These are phyloP conservation scores for Agriopis marginaria DNA, from an alignment of 2,888 invertebrate genomes.

Conservation along the genomic window DNA sequence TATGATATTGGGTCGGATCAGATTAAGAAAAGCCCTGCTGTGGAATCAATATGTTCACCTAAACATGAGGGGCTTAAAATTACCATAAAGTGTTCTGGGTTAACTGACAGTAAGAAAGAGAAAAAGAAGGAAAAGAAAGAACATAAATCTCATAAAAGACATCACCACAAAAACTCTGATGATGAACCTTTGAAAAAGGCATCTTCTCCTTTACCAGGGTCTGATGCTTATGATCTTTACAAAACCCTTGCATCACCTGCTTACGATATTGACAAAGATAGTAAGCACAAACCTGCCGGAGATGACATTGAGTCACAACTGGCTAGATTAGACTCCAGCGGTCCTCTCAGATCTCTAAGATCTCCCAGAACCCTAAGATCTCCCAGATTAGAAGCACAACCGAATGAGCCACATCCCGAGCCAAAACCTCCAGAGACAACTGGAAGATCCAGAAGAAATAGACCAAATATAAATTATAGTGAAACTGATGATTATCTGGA, in stretches of 20 bases:
- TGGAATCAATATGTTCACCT: slow-evolving; percentile 80
- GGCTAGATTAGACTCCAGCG: slow-evolving; percentile 71
- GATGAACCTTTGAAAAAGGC: slow-evolving; percentile 71
- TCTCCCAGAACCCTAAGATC: slow-evolving; percentile 69
- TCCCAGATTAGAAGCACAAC: slow-evolving; percentile 63
- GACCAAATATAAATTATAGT: slow-evolving; percentile 84
- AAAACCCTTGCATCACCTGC: slow-evolving; percentile 83
- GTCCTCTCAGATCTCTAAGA: slow-evolving; percentile 63
- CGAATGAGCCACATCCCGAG: slow-evolving; percentile 72
- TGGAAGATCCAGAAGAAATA: slow-evolving; percentile 79
- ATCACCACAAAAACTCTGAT: slow-evolving; percentile 78
- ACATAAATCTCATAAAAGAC: slow-evolving; percentile 80
- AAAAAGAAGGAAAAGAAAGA: slow-evolving; percentile 84
- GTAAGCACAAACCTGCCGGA: slow-evolving; percentile 55
- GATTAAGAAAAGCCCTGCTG: slow-evolving; percentile 72
- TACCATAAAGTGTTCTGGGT: slow-evolving; percentile 80
- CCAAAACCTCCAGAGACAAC: slow-evolving; percentile 76
- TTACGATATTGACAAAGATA: slow-evolving; percentile 65
- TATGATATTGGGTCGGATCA: slow-evolving; percentile 76
- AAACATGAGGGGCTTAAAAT: slow-evolving; percentile 84
- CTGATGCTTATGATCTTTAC: slow-evolving; percentile 82
- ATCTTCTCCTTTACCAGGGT: slow-evolving; percentile 82
- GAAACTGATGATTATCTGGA: slow-evolving; percentile 85
- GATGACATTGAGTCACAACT: slow-evolving; percentile 77
- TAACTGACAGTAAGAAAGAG: slow-evolving; percentile 75